Conservation (phyloP, 2,113 vertebrate genomes). For the Periophthalmodon schlosseri region DNA sequence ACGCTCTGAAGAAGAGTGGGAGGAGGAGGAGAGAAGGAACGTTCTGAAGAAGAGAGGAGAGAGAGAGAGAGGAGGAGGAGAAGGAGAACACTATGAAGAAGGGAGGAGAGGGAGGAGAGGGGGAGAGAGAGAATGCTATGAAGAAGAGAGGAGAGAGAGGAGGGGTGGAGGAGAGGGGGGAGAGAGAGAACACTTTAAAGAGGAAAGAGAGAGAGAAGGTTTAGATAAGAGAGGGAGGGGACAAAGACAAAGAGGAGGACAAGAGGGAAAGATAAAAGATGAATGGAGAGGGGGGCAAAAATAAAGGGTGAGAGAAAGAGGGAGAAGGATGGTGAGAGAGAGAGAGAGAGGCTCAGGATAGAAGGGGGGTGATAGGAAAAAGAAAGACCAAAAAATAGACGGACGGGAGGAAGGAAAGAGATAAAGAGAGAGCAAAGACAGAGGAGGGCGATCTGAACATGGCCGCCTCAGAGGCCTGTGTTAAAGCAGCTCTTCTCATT, state of each 20-base stretch:
- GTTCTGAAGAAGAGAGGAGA: neutral
- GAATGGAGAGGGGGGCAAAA: no score
- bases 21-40: neutral
- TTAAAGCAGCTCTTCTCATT: conserved; percentile 61
- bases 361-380: no score
- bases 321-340: no score
- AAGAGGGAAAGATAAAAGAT: no score
- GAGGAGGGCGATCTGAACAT: conserved; percentile 38
- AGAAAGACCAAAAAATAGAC: neutral
- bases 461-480: conserved; percentile 62
- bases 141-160: conserved; percentile 31
- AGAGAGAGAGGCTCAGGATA: no score
- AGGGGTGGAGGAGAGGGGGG: conserved; percentile 3
- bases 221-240: neutral
- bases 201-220: conserved; percentile 38
- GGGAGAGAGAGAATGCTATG: no score
- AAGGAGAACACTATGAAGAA: no score
- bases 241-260: neutral
- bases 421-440: neutral
- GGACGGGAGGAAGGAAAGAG: conserved; percentile 7
- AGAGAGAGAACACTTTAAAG: no score
- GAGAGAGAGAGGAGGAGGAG: neutral
- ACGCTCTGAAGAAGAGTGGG: neutral
- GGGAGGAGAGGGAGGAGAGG: no score
- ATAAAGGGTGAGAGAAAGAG: no score